Percentiles rank a stretch among this genome's conserved stretches.
Evolutionary conservation across 2,888 invertebrate species (phyloP).

Genomic region (Minunthozetes semirufus): DNA sequence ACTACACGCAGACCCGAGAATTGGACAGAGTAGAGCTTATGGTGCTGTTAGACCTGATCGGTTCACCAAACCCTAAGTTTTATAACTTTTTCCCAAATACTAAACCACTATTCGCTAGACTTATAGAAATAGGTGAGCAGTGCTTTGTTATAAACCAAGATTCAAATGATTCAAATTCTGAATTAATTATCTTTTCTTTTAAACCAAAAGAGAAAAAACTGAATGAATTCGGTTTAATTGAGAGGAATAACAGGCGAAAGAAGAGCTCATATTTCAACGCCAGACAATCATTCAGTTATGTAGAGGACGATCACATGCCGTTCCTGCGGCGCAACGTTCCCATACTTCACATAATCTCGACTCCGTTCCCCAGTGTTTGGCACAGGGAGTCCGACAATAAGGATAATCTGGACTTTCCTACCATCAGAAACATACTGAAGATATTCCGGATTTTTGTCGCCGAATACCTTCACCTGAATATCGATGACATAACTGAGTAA

Average conservation of each 20-base stretch:
- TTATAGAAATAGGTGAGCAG: constrained; percentile 60
- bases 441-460: constrained; percentile 79
- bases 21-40: constrained; percentile 65
- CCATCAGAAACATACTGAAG: constrained; percentile 83
- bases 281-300: constrained; percentile 53
- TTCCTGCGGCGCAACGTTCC: constrained; percentile 65
- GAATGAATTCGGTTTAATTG: constrained; percentile 43
- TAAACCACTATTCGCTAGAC: constrained; percentile 62
- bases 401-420: constrained; percentile 50
- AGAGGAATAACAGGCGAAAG: constrained; percentile 38
- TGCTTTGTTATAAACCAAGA: too few relatives aligned
- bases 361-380: constrained; percentile 87
- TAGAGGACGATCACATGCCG: constrained; percentile 91
- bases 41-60: constrained; percentile 84
- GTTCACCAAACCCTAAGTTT: constrained; percentile 73
- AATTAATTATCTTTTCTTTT: neutral
- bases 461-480: constrained; percentile 59
- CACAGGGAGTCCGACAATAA: constrained; percentile 71
- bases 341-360: constrained; percentile 81
- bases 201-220: constrained; percentile 45
- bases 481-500: neutral
- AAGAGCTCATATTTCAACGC: constrained; percentile 48
- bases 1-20: constrained; percentile 44
- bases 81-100: constrained; percentile 74
- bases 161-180: neutral